Conservation (phyloP, 2,797 vertebrate species). For the Macrochelys suwanniensis region DNA sequence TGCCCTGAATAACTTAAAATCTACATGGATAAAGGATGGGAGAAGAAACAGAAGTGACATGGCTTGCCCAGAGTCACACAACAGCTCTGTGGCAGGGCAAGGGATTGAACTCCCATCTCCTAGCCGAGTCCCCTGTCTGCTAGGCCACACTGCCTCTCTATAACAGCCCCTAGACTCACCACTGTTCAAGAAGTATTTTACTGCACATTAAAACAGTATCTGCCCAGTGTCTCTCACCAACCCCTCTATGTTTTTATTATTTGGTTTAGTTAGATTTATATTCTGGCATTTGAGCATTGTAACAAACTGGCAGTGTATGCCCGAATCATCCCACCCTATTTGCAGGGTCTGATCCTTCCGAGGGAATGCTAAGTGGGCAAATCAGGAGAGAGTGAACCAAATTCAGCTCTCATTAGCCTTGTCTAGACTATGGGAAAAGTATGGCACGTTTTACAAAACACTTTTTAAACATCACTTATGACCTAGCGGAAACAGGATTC, state of each 20-base stretch:
- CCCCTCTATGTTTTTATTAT: background rate
- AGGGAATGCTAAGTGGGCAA: background rate
- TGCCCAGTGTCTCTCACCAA: constrained; percentile 21
- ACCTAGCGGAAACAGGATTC: background rate
- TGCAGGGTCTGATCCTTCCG: constrained; percentile 4
- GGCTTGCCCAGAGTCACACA: too few relatives aligned
- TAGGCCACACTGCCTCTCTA: background rate
- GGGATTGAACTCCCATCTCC: background rate
- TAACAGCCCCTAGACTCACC: background rate
- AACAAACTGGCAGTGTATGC: background rate
- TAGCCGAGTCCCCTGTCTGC: background rate
- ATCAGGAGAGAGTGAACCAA: background rate
- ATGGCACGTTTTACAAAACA: background rate
- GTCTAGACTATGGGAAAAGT: background rate
- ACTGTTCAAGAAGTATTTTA: background rate
- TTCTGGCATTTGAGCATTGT: constrained; percentile 1
- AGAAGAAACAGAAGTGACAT: background rate
- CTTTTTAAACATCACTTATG: constrained; percentile 4
- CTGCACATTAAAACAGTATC: background rate
- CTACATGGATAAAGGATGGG: background rate
- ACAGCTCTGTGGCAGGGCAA: background rate
- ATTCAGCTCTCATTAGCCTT: background rate
- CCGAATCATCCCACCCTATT: background rate
- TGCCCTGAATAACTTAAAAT: background rate
- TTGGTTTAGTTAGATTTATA: constrained; percentile 12